Base-by-base conservation (phyloP, 2,888 invertebrate species). In the Drosophila cracens region DNA sequence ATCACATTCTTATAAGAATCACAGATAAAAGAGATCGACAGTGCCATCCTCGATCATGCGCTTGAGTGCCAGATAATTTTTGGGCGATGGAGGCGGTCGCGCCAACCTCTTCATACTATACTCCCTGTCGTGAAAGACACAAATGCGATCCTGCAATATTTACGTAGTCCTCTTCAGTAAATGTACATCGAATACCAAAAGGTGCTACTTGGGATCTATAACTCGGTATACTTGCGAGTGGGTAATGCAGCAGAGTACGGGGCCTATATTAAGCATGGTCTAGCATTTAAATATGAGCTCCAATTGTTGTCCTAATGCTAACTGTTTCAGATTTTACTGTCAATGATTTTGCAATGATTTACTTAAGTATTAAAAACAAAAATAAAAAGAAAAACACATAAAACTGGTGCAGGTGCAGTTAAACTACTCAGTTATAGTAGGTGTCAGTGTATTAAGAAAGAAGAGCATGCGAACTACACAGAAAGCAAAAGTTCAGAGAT, bases 61-160 rank as follows among this genome's bases (percentile, higher is more conserved):
- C 70, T 91, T 92, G 38, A 93, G 83, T 46, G 89, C 90, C 69
- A 89, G 75, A 77, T 91, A 92, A 73, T 93, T 92, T 66, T 70
- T 86, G 7, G 93, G 93, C 31, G 91, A 84, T 33, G 92, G 92
- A 57, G 93, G 92, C 33, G 92, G 93, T 21, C 92, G 87, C 31
- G 82, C 88, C 74, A 92, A 76, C 49, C 89, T 74, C 66, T 90
- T 83, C 84, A 92, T 91, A 79, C 84, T 89, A 80, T 91, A 92
- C 57, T 91, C 90, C 64, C 74, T 78, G 69, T 86, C 91, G 82
- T 86, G 92, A 77, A 83, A 92, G 58, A 85, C 87, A 63, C 92
- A 92, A 74, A 92, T 84, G 59, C 91, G 92, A 79, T 92, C 90
- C 92, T 92, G 92, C 61, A 92, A 92, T 74, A 76, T 83, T 70